Evolutionary conservation across 1,140 invertebrate genomes (phyloP), one percentile per base, ranked within the genome.

Genomic region (Drosophila equinoxialis): DNA sequence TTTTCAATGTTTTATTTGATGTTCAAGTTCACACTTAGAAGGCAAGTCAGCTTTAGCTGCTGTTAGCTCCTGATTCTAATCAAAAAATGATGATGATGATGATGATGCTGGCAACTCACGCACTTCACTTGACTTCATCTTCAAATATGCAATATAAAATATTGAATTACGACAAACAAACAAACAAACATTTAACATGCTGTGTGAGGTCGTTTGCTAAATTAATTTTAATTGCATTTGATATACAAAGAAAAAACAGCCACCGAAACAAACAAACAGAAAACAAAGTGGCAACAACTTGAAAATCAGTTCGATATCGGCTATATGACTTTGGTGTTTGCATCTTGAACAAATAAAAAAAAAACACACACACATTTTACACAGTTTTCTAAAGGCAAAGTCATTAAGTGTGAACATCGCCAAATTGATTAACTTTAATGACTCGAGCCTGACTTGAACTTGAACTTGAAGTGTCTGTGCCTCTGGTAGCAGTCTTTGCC

Each of bases 331-430:
- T 86, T 83, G 82, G 86, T 73, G 71, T 66, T 70, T 57, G 79
- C 75, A 76, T 79, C 62, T 82, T 87, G 82, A 79, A 76, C 73
- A 35, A 35, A 7, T 6, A 35, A 35, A 7, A 35, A 7, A 35
- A 23, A 23, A 23, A 23, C 1, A 35, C 35, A 35, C 1, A 83
- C 78, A 86, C 68, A 62, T 71, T 82, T 79, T 69, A 48, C 45
- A 48, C 45, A 48, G 45, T 48, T 48, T 20, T 48, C 45, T 48
- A 48, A 48, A 48, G 45, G 83, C 82, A 68, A 76, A 86, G 72
- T 77, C 83, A 86, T 87, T 77, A 77, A 87, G 83, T 87, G 83
- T 77, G 72, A 86, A 79, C 83, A 87, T 75, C 81, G 79, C 69
- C 76, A 82, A 89, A 71, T 73, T 59, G 79, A 79, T 79, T 77